These are phyloP conservation scores for Pseudorhombus dupliciocellatus DNA, from an alignment of 2,113 vertebrate species.

Conservation along the genomic window DNA sequence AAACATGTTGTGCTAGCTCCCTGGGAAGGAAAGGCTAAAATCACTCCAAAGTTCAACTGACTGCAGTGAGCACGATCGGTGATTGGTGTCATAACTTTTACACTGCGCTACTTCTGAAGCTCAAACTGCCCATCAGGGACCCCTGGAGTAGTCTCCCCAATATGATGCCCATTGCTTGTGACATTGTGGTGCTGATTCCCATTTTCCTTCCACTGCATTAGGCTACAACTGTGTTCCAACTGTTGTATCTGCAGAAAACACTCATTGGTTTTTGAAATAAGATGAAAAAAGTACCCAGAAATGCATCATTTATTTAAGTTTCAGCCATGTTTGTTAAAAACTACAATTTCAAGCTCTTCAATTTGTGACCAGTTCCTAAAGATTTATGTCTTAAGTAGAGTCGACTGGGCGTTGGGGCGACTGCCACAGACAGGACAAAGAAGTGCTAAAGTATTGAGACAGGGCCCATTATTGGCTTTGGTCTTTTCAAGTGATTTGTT, in stretches of 20 bases:
- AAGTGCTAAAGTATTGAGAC: not conserved
- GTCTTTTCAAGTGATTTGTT: constrained; percentile 2
- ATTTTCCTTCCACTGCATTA: not conserved
- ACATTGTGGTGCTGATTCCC: not conserved
- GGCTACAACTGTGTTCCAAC: no score
- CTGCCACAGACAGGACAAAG: not conserved
- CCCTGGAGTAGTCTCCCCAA: not conserved
- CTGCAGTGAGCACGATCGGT: not conserved
- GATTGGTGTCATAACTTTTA: not conserved
- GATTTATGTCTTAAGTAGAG: not conserved
- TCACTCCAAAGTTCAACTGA: not conserved
- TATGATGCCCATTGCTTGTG: not conserved
- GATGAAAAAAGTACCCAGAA: not conserved
- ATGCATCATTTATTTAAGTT: no score
- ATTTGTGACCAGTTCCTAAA: no score
- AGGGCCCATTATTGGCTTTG: not conserved
- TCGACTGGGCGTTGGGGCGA: not conserved
- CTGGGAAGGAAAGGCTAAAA: not conserved
- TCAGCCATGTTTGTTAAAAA: no score
- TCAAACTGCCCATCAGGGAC: no score
- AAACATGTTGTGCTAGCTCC: not conserved
- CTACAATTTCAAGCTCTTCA: no score
- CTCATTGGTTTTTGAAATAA: not conserved
- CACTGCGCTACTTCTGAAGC: not conserved
- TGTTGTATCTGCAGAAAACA: not conserved